Evolutionary conservation across 1,140 invertebrate species (phyloP).

Genomic region (Drosophila sproati): DNA sequence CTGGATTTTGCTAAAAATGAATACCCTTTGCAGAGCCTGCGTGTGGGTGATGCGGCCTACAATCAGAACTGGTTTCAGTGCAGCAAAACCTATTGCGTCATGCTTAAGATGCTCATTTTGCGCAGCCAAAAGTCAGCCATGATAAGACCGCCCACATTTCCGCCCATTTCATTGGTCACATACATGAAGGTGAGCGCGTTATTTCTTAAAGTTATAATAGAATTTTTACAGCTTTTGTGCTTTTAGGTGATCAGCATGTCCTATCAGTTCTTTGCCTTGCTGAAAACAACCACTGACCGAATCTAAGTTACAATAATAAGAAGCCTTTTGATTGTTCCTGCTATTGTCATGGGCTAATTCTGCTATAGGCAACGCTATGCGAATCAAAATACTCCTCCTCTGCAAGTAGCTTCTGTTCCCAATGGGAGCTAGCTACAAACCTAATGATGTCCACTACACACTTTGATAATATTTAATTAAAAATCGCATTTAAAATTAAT

Average conservation of each 20-base stretch:
- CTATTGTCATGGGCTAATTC: not conserved
- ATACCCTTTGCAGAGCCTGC: constrained; percentile 48
- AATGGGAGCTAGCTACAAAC: not conserved
- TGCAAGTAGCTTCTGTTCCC: too few relatives aligned
- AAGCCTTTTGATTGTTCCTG: not conserved
- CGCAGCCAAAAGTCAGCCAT: constrained; percentile 73
- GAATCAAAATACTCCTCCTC: too few relatives aligned
- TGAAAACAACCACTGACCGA: constrained; percentile 61
- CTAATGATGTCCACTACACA: constrained; percentile 66
- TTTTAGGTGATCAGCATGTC: constrained; percentile 76
- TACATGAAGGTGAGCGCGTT: constrained; percentile 70
- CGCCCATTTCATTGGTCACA: constrained; percentile 74
- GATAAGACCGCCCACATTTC: constrained; percentile 74
- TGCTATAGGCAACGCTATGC: too few relatives aligned
- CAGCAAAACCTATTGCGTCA: constrained; percentile 56
- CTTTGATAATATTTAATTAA: constrained; percentile 81
- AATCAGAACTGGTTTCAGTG: constrained; percentile 81
- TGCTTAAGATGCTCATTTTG: constrained; percentile 66
- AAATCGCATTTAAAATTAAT: constrained; percentile 83
- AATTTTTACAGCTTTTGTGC: not conserved
- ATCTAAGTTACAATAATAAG: constrained; percentile 1
- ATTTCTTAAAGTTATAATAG: not conserved
- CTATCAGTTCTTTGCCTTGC: constrained; percentile 72
- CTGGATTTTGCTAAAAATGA: not conserved
- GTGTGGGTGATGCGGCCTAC: constrained; percentile 74